Conservation (phyloP, 2,888 invertebrate genomes). For the Trissolcus brochymenae region DNA sequence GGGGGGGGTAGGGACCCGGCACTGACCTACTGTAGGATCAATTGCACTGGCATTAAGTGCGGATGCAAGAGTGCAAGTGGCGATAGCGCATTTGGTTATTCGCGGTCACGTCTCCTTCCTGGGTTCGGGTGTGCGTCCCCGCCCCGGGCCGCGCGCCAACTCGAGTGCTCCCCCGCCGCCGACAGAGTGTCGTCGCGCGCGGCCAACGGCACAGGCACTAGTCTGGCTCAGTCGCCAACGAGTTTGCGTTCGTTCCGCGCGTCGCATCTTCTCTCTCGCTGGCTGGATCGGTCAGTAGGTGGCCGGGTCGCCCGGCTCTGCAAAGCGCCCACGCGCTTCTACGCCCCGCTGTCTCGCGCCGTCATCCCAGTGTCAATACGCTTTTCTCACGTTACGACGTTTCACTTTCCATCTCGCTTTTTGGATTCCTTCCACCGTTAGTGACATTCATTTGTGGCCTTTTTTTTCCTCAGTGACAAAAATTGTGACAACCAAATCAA, state of each 20-base stretch:
- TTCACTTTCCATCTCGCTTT: conserved; percentile 1
- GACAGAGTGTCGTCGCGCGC: conserved; percentile 35
- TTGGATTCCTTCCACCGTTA: not conserved
- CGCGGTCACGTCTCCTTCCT: conserved; percentile 46
- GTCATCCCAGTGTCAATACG: conserved; percentile 11
- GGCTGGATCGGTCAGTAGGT: conserved; percentile 56
- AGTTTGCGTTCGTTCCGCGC: conserved; percentile 26
- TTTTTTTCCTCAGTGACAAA: too few species aligned
- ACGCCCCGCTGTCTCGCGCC: conserved; percentile 35
- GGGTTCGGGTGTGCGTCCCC: conserved; percentile 35
- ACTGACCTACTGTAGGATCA: conserved; percentile 31
- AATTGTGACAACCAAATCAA: too few species aligned
- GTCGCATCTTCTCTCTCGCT: conserved; percentile 27
- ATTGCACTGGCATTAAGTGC: conserved; percentile 17
- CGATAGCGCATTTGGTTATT: conserved; percentile 32
- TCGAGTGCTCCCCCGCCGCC: conserved; percentile 8
- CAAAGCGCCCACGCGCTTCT: conserved; percentile 46
- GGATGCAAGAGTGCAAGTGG: conserved; percentile 29
- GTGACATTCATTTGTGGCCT: too few species aligned
- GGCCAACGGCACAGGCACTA: conserved; percentile 42
- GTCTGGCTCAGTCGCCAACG: conserved; percentile 30
- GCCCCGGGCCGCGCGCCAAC: conserved; percentile 18
- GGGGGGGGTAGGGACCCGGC: conserved; percentile 1
- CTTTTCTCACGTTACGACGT: not conserved
- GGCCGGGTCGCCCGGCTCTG: conserved; percentile 54